Base-by-base conservation (phyloP, 1,140 invertebrate species). In the Bombus consobrinus region DNA sequence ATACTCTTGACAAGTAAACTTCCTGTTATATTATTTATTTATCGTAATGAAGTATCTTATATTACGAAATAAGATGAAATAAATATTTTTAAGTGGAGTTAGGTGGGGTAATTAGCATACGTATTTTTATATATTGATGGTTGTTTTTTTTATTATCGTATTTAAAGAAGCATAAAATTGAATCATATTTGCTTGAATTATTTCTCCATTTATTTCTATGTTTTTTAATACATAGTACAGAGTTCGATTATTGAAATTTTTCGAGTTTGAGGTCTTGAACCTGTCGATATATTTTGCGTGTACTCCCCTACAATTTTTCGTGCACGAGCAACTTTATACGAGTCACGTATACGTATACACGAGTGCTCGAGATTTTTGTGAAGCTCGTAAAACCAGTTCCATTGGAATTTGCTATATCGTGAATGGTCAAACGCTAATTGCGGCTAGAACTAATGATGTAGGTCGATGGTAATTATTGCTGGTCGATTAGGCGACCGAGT, bases 391-490 rank as follows among this genome's bases (percentile, higher is more conserved):
- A 76, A 53, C 34, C 62, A 53, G 59, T 84, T 37, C 28, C 43
- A 57, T 34, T 41, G 39, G 37, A 43, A 69, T 71, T 41, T 66
- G 37, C 37, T 32, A 25, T n/a, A 32, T 69, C 83, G 83, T 22
- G 74, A 37, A 68, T 15, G 43, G 3, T 37, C n/a, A 32, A 81
- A 74, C 43, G 83, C 78, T 81, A 81, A 85, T 85, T 74, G 71
- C 28, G 43, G 37, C 2, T n/a, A n/a, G 13, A 32, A 41, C 25
- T 81, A 85, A 85, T 57, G 77, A 85, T 80, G 69, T 85, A 85
- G 83, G 78, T 84, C 82, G 82, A 84, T 62, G 66, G 75, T 84
- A 79, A 84, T 84, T 78, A 78, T 84, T 78, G 57, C 39, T 32
- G 53, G 37, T 53, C 32, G 76, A 84, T 84, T 57, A 32, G 47